Base-by-base conservation (phyloP, 2,797 vertebrate genomes). In the Myiothlypis coronata region DNA sequence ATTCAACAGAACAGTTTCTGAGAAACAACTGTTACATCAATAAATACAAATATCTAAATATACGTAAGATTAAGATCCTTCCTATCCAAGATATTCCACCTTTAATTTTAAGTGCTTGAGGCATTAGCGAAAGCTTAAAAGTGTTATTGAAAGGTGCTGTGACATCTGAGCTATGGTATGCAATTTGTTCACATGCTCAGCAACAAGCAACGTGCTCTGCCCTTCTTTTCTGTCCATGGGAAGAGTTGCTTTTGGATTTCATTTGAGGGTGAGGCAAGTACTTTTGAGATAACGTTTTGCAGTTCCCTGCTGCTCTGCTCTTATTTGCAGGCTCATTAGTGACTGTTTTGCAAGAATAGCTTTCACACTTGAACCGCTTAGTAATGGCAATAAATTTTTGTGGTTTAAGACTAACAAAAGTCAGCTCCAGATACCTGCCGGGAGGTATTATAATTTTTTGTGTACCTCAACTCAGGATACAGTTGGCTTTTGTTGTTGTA, bases 231-330 rank as follows among this genome's bases (percentile, higher is more conserved):
- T 82, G 55, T 64, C 56, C 53, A 28, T 47, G n/a, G 28, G 69
- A 95, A 95, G 70, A 94, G 61, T 37, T 78, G 89, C 68, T 82
- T 87, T 94, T 65, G 92, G 89, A 79, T 91, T 94, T 92, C 80
- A 90, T 93, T 86, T 83, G 76, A 53, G 74, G 69, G 63, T 59
- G 86, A 88, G 91, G 59, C 88, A 74, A 92, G 56, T 60, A 59
- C 82, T 81, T 95, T 80, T 71, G 81, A 80, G 93, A 93, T 88
- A 93, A 93, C 23, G 1, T 91, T 95, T 79, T 96, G 68, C 30
- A 83, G 57, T 80, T 95, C 78, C 57, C 52, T 87, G 63, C 75
- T 84, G 67, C 63, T 94, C 60, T 77, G 69, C 37, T 87, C 50
- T 87, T 87, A 80, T 89, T 95, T 92, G 57, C 49, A 82, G 71